phyloP scores from a whole-genome alignment of 1,140 invertebrate genomes.

The Leptinotarsa lineolata region DNA sequence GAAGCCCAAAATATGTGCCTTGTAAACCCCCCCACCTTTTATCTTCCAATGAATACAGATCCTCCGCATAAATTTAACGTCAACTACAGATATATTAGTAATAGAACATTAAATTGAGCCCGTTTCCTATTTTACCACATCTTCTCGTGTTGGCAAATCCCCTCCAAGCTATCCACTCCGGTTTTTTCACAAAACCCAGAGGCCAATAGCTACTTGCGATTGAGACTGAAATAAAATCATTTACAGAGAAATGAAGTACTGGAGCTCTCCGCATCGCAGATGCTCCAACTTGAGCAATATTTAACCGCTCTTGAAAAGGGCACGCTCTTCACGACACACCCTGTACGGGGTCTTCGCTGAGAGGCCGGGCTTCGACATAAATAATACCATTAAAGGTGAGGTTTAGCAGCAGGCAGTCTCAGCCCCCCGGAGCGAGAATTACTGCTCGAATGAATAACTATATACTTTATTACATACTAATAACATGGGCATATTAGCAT shows the following conservation, averaged over 20 bases:
- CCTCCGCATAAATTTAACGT: background rate
- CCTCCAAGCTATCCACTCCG: too few relatives aligned
- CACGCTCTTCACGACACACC: conserved; percentile 7
- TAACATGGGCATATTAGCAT: conserved; percentile 55
- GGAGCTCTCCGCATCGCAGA: too few relatives aligned
- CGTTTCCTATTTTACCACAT: too few relatives aligned
- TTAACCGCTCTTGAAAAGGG: background rate
- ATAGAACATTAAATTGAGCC: too few relatives aligned
- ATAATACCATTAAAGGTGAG: conserved; percentile 58
- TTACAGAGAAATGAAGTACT: too few relatives aligned
- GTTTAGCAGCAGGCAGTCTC: conserved; percentile 53
- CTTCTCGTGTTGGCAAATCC: too few relatives aligned
- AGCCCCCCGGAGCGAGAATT: conserved; percentile 54
- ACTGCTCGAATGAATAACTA: conserved; percentile 58
- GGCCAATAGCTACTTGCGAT: too few relatives aligned
- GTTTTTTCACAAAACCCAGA: too few relatives aligned
- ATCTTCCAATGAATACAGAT: too few relatives aligned
- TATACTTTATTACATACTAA: conserved; percentile 59
- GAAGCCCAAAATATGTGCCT: too few relatives aligned
- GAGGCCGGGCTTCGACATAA: conserved; percentile 45
- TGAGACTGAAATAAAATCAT: too few relatives aligned
- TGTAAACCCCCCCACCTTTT: too few relatives aligned
- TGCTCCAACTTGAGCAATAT: background rate
- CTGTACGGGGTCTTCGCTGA: background rate
- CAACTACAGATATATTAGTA: background rate